Base-by-base conservation (phyloP, 2,888 invertebrate genomes). In the Pyrgus malvae region DNA sequence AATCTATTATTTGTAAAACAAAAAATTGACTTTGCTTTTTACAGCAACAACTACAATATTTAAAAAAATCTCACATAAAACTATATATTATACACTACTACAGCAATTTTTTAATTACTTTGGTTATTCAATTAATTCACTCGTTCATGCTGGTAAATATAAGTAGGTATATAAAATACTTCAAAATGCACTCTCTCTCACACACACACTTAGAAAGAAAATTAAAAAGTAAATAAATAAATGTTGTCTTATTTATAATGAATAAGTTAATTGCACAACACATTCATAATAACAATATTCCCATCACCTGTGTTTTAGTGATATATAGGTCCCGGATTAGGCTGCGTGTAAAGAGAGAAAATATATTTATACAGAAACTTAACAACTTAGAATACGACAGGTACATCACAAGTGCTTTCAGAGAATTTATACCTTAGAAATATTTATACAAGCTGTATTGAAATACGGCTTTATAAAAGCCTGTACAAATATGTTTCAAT, bases 271-370 rank as follows among this genome's bases (percentile, higher is more conserved):
- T 35, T n/a, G n/a, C 35, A 48, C 73, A 77, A 72, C 76, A 78
- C 73, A 74, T 76, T 70, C 61, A 68, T 65, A 83, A 60, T 78
- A 83, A 82, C 76, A 79, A 78, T 80, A 82, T 71, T 83, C 84
- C 88, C 86, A 76, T 91, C 90, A 91, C 91, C 91, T 91, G 90
- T 70, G 76, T 85, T 88, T 48, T 90, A 90, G 83, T 90, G 90
- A 89, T 90, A 91, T 73, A 91, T 87, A 87, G 89, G 82, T 89
- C 90, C 91, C 89, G 89, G 86, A 83, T 90, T 91, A 91, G 87
- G 91, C 91, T 91, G 91, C 91, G 71, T 91, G 90, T 88, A 90
- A 90, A 90, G 85, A 90, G 80, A 89, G 79, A 86, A 38, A 80
- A 75, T 72, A 76, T 76, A 75, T 85, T 83, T 84, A 83, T 76